A percentile compares a stretch with the other conserved stretches of the same genome.
These are phyloP conservation scores for Lipophrys pholis DNA, from an alignment of 2,113 vertebrate genomes.

Conservation along the genomic window DNA sequence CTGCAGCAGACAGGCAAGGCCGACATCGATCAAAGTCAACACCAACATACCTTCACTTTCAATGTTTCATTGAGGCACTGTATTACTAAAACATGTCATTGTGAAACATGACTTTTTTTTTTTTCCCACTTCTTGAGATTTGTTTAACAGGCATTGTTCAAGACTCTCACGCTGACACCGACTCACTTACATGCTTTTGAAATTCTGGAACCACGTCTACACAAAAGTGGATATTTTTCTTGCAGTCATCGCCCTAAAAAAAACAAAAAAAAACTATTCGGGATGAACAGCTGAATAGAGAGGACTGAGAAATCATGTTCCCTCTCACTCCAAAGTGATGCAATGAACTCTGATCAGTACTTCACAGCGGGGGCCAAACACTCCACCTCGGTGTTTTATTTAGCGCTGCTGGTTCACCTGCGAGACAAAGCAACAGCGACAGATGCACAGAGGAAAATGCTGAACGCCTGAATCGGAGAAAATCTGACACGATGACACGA, in stretches of 20 bases:
- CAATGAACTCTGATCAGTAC: conserved; percentile 60
- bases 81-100: conserved; percentile 70
- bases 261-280: too few relatives aligned
- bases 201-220: conserved; percentile 54
- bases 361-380: conserved; percentile 48
- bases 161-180: conserved; percentile 23
- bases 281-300: conserved; percentile 11
- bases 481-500: conserved; percentile 43
- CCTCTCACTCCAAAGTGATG: conserved; percentile 58
- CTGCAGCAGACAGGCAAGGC: conserved; percentile 63
- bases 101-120: conserved; percentile 52
- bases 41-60: conserved; percentile 75
- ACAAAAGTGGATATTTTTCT: conserved; percentile 40
- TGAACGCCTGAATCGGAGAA: conserved; percentile 48
- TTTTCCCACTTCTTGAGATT: conserved; percentile 70
- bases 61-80: conserved; percentile 75
- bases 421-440: conserved; percentile 59
- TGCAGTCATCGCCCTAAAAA: background rate
- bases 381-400: conserved; percentile 63
- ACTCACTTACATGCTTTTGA: conserved; percentile 15
- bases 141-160: conserved; percentile 58
- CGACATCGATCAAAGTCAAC: conserved; percentile 80
- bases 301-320: conserved; percentile 57
- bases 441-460: conserved; percentile 54
- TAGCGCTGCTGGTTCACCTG: conserved; percentile 55